These are phyloP conservation scores for Periplaneta americana DNA, from an alignment of 1,140 invertebrate species.

Conservation along the genomic window DNA sequence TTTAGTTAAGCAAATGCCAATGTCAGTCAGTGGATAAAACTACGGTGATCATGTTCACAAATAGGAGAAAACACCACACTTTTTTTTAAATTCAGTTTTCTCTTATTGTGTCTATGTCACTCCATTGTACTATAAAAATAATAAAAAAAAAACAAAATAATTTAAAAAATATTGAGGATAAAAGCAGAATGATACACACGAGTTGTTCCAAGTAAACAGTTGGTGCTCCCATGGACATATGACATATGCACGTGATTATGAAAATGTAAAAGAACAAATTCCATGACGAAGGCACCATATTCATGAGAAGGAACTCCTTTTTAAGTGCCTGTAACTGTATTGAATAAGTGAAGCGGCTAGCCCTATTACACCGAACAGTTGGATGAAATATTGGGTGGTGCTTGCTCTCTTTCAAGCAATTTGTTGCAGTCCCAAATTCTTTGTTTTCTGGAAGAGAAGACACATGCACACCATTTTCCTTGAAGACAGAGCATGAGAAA, in stretches of 20 bases:
- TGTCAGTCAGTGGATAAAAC: neutral
- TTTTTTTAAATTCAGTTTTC: neutral
- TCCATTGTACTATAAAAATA: neutral
- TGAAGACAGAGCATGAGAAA: neutral
- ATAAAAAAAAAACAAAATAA: too few species aligned
- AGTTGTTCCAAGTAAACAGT: neutral
- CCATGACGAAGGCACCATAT: neutral
- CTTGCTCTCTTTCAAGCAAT: too few species aligned
- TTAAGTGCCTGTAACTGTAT: neutral
- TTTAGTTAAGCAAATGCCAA: neutral
- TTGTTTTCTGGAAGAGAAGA: neutral
- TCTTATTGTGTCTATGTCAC: neutral
- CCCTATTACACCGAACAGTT: too few species aligned
- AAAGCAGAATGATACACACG: neutral
- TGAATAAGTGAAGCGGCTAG: neutral
- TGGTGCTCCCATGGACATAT: neutral
- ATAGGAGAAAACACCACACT: neutral
- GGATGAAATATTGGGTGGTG: neutral
- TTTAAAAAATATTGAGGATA: neutral
- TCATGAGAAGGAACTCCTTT: neutral
- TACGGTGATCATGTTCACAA: neutral
- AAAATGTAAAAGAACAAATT: neutral
- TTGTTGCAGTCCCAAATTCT: neutral
- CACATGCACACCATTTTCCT: neutral
- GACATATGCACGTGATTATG: neutral